These are phyloP conservation scores for Lagopus muta DNA, from an alignment of 2,113 vertebrate species.

Conservation along the genomic window DNA sequence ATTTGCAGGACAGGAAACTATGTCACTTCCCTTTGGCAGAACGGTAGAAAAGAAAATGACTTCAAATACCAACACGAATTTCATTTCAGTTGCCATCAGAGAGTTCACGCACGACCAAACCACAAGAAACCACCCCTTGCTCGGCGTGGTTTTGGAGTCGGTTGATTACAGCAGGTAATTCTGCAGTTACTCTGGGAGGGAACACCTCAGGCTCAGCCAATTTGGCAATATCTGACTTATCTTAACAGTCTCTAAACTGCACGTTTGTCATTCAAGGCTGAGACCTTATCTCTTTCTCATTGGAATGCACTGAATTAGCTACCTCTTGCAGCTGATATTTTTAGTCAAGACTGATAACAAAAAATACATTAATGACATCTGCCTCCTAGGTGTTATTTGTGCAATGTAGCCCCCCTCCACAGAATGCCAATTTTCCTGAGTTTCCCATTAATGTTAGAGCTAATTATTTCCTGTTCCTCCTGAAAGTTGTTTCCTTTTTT, in stretches of 20 bases:
- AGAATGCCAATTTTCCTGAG: not conserved
- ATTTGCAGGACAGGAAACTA: not conserved
- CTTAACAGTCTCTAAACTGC: not conserved
- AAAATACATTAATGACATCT: not conserved
- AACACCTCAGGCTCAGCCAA: accelerated
- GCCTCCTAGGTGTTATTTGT: not conserved
- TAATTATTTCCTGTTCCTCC: not conserved
- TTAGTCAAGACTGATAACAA: not conserved
- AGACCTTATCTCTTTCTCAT: not conserved
- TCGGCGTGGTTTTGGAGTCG: not conserved
- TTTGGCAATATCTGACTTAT: not conserved
- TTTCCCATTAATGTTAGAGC: not conserved
- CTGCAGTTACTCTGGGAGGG: not conserved
- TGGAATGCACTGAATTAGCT: not conserved
- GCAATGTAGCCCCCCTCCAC: not conserved
- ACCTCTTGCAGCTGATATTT: not conserved
- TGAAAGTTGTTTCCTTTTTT: not conserved
- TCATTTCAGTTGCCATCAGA: not conserved
- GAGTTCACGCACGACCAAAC: not conserved
- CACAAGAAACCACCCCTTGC: not conserved
- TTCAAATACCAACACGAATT: not conserved
- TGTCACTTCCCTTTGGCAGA: not conserved
- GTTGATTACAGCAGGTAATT: not conserved
- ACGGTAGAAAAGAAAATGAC: not conserved
- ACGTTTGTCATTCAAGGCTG: not conserved